Conservation (phyloP, 37 sponge, comb jelly and placozoan species). For the Corticium candelabrum region DNA sequence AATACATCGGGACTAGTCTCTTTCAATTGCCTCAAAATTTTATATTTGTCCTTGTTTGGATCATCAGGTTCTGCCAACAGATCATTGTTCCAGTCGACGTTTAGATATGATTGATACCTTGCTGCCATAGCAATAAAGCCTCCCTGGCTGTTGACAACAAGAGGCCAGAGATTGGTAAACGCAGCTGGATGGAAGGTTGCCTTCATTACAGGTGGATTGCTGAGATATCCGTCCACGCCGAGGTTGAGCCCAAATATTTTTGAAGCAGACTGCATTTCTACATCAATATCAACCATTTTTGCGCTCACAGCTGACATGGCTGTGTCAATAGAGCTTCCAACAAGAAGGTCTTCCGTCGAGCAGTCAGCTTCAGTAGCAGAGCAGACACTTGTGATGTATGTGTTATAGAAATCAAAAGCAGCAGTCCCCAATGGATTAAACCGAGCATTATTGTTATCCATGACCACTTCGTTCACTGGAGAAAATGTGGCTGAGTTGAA, state of each 20-base stretch:
- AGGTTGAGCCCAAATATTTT: not conserved
- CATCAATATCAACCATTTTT: not conserved
- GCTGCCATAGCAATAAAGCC: not conserved
- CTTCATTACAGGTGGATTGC: not conserved
- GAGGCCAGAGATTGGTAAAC: not conserved
- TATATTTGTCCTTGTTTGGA: not conserved
- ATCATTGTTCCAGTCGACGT: not conserved
- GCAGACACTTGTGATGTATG: not conserved
- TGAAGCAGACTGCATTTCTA: not conserved
- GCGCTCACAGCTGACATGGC: not conserved
- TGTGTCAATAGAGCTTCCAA: not conserved
- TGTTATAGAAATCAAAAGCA: not conserved
- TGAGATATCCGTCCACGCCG: not conserved
- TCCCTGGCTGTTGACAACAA: not conserved
- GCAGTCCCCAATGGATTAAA: not conserved
- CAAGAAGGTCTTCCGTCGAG: not conserved
- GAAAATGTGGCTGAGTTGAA: not conserved
- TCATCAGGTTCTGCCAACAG: no score
- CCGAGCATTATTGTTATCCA: not conserved
- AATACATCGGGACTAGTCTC: not conserved
- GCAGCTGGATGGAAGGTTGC: not conserved
- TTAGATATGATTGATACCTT: not conserved
- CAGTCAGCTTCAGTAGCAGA: not conserved
- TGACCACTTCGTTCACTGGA: not conserved
- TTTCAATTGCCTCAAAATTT: not conserved